A percentile compares a stretch with the other conserved stretches of the same genome.
phyloP scores from a whole-genome alignment of 1,140 invertebrate species.

The Heliconius hermathena region DNA sequence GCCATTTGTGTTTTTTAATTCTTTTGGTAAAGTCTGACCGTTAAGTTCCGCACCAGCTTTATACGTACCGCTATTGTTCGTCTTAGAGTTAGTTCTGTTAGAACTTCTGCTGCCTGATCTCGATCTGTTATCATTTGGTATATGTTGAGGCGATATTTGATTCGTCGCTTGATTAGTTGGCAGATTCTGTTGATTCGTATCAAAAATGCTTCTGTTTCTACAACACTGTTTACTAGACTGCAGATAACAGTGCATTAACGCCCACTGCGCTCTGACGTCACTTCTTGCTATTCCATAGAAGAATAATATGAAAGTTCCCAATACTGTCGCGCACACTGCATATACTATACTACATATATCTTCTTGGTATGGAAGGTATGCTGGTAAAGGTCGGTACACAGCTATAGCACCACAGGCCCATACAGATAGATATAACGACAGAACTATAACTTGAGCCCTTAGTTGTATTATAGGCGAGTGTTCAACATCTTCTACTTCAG shows the following conservation, averaged over 20 bases:
- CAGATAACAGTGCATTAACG: constrained; percentile 84
- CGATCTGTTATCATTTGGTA: constrained; percentile 81
- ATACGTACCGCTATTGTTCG: constrained; percentile 81
- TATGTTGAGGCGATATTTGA: constrained; percentile 59
- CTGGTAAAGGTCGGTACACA: constrained; percentile 85
- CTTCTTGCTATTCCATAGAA: constrained; percentile 93
- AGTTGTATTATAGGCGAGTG: constrained; percentile 91
- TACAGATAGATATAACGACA: constrained; percentile 88
- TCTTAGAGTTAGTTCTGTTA: constrained; percentile 81
- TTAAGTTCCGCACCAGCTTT: constrained; percentile 82
- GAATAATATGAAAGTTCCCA: constrained; percentile 92
- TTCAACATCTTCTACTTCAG: constrained; percentile 91
- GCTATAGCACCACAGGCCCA: constrained; percentile 89
- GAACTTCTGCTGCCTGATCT: constrained; percentile 85
- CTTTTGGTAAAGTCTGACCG: constrained; percentile 74
- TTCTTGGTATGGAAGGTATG: constrained; percentile 85
- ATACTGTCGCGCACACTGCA: constrained; percentile 85
- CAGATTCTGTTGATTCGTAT: constrained; percentile 83
- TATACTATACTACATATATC: constrained; percentile 91
- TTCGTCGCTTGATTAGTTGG: constrained; percentile 72
- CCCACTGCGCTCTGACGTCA: constrained; percentile 90
- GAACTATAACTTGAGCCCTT: constrained; percentile 89
- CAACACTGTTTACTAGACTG: constrained; percentile 85
- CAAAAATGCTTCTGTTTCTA: constrained; percentile 85
- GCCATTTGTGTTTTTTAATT: constrained; percentile 69